Base-by-base conservation (phyloP, 2,113 vertebrate species). In the Rhinolophus ferrumequinum region DNA sequence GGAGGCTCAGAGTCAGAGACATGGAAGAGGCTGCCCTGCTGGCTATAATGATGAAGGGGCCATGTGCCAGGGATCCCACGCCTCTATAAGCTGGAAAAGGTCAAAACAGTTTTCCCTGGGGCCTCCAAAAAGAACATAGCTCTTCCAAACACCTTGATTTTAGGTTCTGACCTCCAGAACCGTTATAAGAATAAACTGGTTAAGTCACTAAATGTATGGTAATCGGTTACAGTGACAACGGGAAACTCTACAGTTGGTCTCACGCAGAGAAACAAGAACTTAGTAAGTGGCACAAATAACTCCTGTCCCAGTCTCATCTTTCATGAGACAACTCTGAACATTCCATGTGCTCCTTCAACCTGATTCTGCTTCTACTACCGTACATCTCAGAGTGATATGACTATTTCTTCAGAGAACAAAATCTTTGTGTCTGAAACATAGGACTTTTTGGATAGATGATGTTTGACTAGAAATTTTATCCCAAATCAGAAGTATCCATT, bases 391-490 rank as follows among this genome's bases (percentile, higher is more conserved):
- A 44, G 28, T 26, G 56, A 82, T 1, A 44, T 7, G 8, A 67
- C 35, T 15, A 13, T 35, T 2, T 47, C 56, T 67, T 30, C 14
- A 19, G 38, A 84, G 87, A 60, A 85, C 77, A 62, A 6, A 10
- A 62, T 69, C 92, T 88, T 38, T 62, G 52, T n/a, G 62, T 47
- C 93, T 64, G 89, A 88, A 54, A 88, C 30, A 16, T 7, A 70
- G 83, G 67, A 75, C 60, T 91, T 86, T 4, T 92, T 77, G 80
- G 14, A 69, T 16, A 64, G 52, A 62, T 16, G 50, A 92, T 44
- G 50, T 38, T 92, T 86, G 35, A 52, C 72, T 70, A 69, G 87
- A 76, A 67, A 73, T 92, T 82, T 91, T 64, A 52, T 72, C 16
- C n/a, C 75, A 76, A 38, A 77, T 35, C 7, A 22, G 16, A 84